Conservation (phyloP, 2,113 vertebrate species). For the Indicator indicator region DNA sequence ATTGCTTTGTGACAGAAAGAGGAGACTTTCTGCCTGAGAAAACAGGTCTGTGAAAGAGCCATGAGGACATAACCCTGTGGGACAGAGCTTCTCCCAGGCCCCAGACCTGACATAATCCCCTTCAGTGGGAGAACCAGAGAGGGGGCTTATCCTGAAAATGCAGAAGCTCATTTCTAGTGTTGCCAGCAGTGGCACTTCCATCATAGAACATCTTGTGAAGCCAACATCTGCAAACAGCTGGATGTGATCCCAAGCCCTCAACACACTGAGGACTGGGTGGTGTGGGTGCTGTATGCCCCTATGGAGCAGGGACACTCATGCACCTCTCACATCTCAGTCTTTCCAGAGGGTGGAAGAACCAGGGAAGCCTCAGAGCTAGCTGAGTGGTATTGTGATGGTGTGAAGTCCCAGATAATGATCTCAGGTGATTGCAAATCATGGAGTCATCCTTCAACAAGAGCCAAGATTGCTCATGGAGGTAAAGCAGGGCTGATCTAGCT, state of each 20-base stretch:
- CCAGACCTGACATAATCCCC: not conserved
- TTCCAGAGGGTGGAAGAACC: not conserved
- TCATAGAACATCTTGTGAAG: not conserved
- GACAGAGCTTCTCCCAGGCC: not conserved
- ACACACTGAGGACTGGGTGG: not conserved
- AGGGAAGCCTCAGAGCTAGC: not conserved
- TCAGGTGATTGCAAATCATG: not conserved
- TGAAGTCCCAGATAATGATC: not conserved
- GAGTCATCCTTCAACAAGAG: not conserved
- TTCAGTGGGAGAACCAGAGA: not conserved
- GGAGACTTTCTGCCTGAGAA: not conserved
- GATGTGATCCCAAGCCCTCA: not conserved
- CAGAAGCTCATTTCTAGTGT: not conserved
- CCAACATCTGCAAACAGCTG: not conserved
- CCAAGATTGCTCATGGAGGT: not conserved
- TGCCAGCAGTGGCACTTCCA: not conserved
- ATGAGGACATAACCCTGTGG: not conserved
- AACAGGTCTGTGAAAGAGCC: not conserved
- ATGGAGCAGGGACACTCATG: not conserved
- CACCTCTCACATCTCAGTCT: not conserved
- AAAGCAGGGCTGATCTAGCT: not conserved
- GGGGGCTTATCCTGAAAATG: not conserved
- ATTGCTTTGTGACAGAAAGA: constrained; percentile 53
- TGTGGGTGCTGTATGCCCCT: accelerated
- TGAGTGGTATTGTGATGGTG: not conserved